Evolutionary conservation across 2,113 vertebrate species (phyloP), one percentile per base, ranked within the genome.

Genomic region (Otus sunia): DNA sequence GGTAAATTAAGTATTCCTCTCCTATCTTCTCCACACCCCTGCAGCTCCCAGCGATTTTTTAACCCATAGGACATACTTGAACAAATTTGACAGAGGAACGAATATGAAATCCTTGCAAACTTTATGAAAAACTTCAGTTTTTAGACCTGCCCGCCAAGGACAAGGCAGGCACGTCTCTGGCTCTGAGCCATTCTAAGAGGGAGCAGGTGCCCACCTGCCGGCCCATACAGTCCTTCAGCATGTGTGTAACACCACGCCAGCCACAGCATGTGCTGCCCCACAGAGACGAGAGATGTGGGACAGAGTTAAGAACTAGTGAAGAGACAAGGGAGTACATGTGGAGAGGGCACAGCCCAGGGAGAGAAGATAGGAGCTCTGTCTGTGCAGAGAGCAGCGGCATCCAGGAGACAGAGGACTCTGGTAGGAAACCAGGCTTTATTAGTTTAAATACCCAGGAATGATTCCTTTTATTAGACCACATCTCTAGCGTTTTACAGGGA

Each of bases 221-320:
- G 32, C 13, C 15, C 52, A 4, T 5, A 20, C 4, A 26, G 45
- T 9, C 76, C 63, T 53, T 9, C 36, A 36, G 45, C 32, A n/a
- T 4, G 0, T 5, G 25, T 8, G 6, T 9, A 16, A 71, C 64
- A 27, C 29, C 27, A 17, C 78, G 22, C 6, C 73, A 71, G 60
- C 36, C 3, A 0, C 85, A 83, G 56, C 36, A 80, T 1, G 1
- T 21, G 53, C 53, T 89, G 79, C 71, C 56, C 43, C 77, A 34
- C 37, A 34, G 30, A 41, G 37, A 63, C 15, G 22, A 14, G 41
- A n/a, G 11, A 22, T 0, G 0, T 13, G 36, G 60, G 66, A 25
- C 62, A 80, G 45, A 60, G 9, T 23, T 34, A 15, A 47, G 18
- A n/a, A 37, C 9, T 20, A 50, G 13, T 3, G 12, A 39, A 36